Evolutionary conservation across 2,888 invertebrate genomes (phyloP).

Genomic region (Odiellus spinosus): DNA sequence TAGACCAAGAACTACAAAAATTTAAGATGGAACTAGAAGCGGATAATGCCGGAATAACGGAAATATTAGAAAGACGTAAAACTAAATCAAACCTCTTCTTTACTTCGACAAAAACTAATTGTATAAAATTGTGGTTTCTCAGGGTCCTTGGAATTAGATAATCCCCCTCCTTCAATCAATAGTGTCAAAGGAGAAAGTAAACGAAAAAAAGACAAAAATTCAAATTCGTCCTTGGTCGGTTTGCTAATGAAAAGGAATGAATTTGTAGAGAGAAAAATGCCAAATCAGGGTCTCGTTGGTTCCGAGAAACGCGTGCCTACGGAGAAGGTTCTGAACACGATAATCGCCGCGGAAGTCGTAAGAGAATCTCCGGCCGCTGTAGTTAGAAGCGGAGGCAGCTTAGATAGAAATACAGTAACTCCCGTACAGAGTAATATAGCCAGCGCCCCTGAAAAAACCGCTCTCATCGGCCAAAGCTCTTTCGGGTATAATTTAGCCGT

Average conservation of each 20-base stretch:
- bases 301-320: too few species aligned
- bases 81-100: slow-evolving; percentile 3
- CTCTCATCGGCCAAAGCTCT: neutral
- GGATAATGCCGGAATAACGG: slow-evolving; percentile 95
- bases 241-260: too few species aligned
- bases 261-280: too few species aligned
- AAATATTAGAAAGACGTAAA: slow-evolving; percentile 65
- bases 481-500: neutral
- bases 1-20: slow-evolving; percentile 81
- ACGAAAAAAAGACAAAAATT: slow-evolving; percentile 9
- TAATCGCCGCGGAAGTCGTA: too few species aligned
- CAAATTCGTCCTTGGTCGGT: too few species aligned
- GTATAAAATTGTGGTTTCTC: slow-evolving; percentile 15
- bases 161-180: slow-evolving; percentile 23
- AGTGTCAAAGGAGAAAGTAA: slow-evolving; percentile 26
- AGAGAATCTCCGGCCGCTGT: too few species aligned
- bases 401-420: too few species aligned
- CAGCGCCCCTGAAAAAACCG: too few species aligned
- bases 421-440: too few species aligned
- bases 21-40: slow-evolving; percentile 98
- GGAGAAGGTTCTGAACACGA: too few species aligned
- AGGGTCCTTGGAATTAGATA: slow-evolving; percentile 75
- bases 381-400: too few species aligned
- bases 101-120: neutral
- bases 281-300: too few species aligned